phyloP scores from a whole-genome alignment of 2,888 invertebrate species.

The Tuta absoluta region DNA sequence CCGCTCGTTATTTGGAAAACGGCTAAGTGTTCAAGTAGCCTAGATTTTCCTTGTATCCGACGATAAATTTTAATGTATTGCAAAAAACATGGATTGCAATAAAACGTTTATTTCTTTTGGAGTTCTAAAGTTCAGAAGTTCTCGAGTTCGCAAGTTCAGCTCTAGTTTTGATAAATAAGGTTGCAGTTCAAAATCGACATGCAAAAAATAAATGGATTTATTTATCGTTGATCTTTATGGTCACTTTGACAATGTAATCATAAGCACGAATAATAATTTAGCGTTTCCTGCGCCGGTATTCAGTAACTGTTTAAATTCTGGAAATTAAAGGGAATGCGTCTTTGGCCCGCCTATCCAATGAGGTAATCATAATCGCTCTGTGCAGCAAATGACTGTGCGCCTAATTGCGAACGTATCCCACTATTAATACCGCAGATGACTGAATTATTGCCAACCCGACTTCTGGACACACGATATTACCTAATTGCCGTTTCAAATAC shows the following conservation, averaged over 20 bases:
- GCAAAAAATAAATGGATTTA: slow-evolving; percentile 9
- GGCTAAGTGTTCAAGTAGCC: background rate
- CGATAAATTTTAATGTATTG: background rate
- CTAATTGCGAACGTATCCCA: slow-evolving; percentile 46
- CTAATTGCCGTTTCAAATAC: slow-evolving; percentile 32
- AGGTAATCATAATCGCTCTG: slow-evolving; percentile 50
- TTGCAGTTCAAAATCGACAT: background rate
- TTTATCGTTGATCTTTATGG: background rate
- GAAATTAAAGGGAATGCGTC: slow-evolving; percentile 36
- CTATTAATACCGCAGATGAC: slow-evolving; percentile 34
- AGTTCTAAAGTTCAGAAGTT: background rate
- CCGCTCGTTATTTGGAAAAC: background rate
- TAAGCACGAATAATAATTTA: slow-evolving; percentile 10
- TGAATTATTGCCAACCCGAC: slow-evolving; percentile 32
- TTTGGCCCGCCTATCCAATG: slow-evolving; percentile 34
- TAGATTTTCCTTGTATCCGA: slow-evolving; percentile 1
- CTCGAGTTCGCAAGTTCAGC: slow-evolving; percentile 1
- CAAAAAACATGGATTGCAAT: background rate
- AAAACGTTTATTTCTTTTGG: background rate
- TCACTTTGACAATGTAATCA: background rate
- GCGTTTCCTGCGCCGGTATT: slow-evolving; percentile 15
- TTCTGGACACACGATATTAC: slow-evolving; percentile 30
- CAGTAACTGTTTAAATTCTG: slow-evolving; percentile 29
- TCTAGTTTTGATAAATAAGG: slow-evolving; percentile 1
- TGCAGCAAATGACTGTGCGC: slow-evolving; percentile 49